Percentiles rank a stretch among this genome's conserved stretches.
Evolutionary conservation across 1,140 invertebrate species (phyloP).

Genomic region (Macrobrachium rosenbergii): DNA sequence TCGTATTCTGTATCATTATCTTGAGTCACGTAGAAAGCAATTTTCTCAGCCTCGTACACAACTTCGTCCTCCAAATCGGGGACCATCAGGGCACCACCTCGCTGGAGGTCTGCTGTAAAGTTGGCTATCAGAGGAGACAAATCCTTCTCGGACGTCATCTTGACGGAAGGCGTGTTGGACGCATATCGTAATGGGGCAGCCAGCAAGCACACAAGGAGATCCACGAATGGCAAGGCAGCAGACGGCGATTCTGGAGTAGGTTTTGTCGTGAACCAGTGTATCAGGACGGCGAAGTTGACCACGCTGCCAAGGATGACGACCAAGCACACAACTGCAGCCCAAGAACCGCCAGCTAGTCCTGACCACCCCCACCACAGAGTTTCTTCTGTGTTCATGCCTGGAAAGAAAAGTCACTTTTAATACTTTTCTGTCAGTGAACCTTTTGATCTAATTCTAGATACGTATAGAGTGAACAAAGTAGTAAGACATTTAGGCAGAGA

Average conservation of each 20-base stretch:
- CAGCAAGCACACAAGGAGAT: slow-evolving; percentile 30
- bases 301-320: slow-evolving; percentile 21
- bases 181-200: slow-evolving; percentile 29
- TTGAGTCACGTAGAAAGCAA: background rate
- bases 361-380: slow-evolving; percentile 13
- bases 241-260: slow-evolving; percentile 2
- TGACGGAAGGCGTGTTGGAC: background rate
- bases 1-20: background rate
- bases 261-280: slow-evolving; percentile 11
- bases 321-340: slow-evolving; percentile 22
- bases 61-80: too few species aligned
- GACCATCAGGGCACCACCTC: too few species aligned
- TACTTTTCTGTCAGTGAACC: too few species aligned
- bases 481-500: too few species aligned
- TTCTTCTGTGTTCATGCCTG: slow-evolving; percentile 16
- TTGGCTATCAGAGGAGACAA: background rate
- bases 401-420: background rate
- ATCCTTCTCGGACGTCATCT: background rate
- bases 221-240: slow-evolving; percentile 10
- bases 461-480: too few species aligned
- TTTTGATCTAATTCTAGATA: too few species aligned
- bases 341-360: slow-evolving; percentile 3
- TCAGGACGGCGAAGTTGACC: slow-evolving; percentile 24
- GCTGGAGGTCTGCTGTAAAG: background rate
- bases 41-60: too few species aligned